Evolutionary conservation across 2,113 vertebrate species (phyloP), one percentile per base, ranked within the genome.

Genomic region (Odocoileus virginianus): DNA sequence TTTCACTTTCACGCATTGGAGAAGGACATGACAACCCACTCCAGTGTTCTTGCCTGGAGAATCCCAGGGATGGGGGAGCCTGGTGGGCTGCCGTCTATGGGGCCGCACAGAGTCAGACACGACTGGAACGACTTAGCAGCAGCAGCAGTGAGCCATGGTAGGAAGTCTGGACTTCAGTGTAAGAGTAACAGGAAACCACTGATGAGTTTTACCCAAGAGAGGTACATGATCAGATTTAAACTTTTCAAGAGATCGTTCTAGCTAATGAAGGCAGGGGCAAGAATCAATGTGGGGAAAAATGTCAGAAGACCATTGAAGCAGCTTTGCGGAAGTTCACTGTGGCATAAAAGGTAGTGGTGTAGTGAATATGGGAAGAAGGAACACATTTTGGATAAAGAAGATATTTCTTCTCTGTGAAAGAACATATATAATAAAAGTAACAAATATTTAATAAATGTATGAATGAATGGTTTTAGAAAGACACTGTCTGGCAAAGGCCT

Each of bases 371-470:
- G 16, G 45, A 3, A 87, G 47, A 40, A 86, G 45, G 5, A 83
- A 88, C 3, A 50, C 3, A 40, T 60, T 96, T 60, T 58, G 84
- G 30, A 55, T 25, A 78, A 61, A 67, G 50, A 50, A 40, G 6
- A 19, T 40, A 61, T 2, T 7, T 87, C 12, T 58, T 30, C 9
- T 79, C 15, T 81, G 33, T 74, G 36, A 78, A 47, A 71, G 36
- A 89, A 58, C 28, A 74, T 7, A 12, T 0, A 85, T 57, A 45
- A 58, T 45, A 88, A 95, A 84, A 52, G 8, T 23, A 94, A 78
- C 7, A 94, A 25, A 67, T 84, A 94, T 52, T 76, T 82, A 58
- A 40, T 84, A 95, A 55, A 81, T 55, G 8, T 87, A 47, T 47
- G 81, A 54, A 54, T 30, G 2, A 6, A 91, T 25, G 12, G 7